Conservation (phyloP, 2,888 invertebrate genomes). For the Automeris io region DNA sequence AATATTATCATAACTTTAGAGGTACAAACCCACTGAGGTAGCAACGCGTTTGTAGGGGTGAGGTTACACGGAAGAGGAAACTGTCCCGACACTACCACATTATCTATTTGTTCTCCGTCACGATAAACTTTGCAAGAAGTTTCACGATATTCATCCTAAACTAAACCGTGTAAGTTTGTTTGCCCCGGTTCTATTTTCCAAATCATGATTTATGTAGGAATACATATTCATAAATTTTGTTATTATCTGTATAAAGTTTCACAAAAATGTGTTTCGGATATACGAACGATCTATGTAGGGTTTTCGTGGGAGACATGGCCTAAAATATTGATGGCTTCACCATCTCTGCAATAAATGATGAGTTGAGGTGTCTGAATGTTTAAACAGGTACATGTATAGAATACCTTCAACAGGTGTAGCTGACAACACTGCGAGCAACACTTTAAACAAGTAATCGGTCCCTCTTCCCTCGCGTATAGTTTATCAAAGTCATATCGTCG, state of each 20-base stretch:
- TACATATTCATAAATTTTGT: constrained; percentile 1
- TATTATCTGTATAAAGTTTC: not conserved
- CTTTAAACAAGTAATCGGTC: constrained; percentile 1
- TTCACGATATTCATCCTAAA: constrained; percentile 41
- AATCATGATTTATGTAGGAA: constrained; percentile 26
- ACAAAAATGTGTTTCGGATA: no score
- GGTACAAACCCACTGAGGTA: not conserved
- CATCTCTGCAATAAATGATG: no score
- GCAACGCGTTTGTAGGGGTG: not conserved
- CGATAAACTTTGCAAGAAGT: constrained; percentile 37
- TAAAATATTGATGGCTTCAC: no score
- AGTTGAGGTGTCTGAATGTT: constrained; percentile 2
- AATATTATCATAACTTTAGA: not conserved
- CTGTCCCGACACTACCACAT: constrained; percentile 1
- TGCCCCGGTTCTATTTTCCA: constrained; percentile 23
- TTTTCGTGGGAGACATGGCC: no score
- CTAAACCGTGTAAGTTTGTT: constrained; percentile 22
- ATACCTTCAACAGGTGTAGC: constrained; percentile 4
- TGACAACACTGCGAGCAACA: constrained; percentile 5
- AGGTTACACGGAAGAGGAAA: not conserved
- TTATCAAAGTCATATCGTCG: no score
- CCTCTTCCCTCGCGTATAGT: no score
- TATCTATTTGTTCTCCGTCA: constrained; percentile 11
- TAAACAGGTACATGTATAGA: constrained; percentile 3
- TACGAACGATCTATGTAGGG: no score